These are phyloP conservation scores for Drosophila burlai DNA, from an alignment of 1,140 invertebrate species.

Conservation along the genomic window DNA sequence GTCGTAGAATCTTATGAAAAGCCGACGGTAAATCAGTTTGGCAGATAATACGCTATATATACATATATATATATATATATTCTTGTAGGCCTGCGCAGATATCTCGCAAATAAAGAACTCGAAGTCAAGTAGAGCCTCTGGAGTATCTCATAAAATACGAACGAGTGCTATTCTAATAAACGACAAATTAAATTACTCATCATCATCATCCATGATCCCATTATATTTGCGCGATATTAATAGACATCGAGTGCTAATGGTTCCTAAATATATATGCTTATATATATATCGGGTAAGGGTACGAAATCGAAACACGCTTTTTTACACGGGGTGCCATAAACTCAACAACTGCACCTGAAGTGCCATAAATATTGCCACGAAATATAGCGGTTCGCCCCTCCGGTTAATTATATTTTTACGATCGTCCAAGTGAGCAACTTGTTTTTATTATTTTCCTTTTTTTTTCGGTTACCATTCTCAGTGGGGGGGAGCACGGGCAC, in stretches of 20 bases:
- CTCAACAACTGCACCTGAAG: slow-evolving; percentile 64
- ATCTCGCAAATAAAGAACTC: slow-evolving; percentile 72
- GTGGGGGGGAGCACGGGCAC: slow-evolving; percentile 1
- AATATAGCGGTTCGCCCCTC: slow-evolving; percentile 2
- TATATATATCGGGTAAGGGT: slow-evolving; percentile 14
- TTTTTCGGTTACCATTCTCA: slow-evolving; percentile 8
- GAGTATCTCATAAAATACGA: slow-evolving; percentile 83
- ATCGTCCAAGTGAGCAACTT: slow-evolving; percentile 16
- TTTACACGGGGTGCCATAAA: slow-evolving; percentile 65
- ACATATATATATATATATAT: no score
- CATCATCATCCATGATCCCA: slow-evolving; percentile 36
- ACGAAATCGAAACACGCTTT: slow-evolving; percentile 35
- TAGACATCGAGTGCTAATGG: slow-evolving; percentile 57
- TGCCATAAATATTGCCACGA: slow-evolving; percentile 64
- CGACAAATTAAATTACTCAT: slow-evolving; percentile 83
- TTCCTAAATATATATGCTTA: slow-evolving; percentile 17
- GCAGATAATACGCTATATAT: slow-evolving; percentile 21
- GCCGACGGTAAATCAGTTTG: slow-evolving; percentile 29
- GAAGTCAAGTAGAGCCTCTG: slow-evolving; percentile 78
- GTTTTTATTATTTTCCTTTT: slow-evolving; percentile 8
- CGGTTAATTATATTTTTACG: slow-evolving; percentile 45
- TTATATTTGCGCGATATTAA: slow-evolving; percentile 51
- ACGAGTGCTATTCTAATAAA: slow-evolving; percentile 81
- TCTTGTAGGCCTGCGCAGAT: slow-evolving; percentile 11
- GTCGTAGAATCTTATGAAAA: not conserved